A percentile compares a stretch with the other conserved stretches of the same genome.
Evolutionary conservation across 2,797 vertebrate species (phyloP).

Genomic region (Arremon aurantiirostris): DNA sequence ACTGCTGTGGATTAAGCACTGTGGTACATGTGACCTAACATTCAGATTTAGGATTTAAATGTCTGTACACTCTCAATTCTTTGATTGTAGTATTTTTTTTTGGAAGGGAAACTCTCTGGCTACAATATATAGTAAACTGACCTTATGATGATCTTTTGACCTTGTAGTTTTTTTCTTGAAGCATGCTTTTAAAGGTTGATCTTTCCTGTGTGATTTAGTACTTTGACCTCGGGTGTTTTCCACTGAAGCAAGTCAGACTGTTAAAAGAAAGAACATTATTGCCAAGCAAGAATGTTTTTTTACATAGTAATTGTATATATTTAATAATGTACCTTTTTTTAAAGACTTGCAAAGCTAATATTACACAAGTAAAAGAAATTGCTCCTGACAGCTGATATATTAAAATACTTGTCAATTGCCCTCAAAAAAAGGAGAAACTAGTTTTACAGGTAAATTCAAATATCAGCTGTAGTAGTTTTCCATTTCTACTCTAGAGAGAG

Average conservation of each 20-base stretch:
- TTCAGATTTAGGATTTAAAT: background rate
- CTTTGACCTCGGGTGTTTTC: background rate
- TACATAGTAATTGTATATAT: background rate
- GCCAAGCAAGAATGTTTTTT: background rate
- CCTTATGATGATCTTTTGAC: background rate
- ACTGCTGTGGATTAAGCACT: background rate
- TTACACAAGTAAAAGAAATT: background rate
- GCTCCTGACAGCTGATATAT: background rate
- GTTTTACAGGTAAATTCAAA: background rate
- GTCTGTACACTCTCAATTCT: background rate
- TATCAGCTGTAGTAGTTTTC: background rate
- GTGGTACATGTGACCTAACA: background rate
- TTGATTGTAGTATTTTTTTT: background rate
- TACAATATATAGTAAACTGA: background rate
- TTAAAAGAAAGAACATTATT: background rate
- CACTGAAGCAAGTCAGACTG: background rate
- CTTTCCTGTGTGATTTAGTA: background rate
- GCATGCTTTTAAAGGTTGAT: background rate
- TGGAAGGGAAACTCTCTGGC: background rate
- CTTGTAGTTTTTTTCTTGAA: background rate
- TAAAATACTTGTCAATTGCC: background rate
- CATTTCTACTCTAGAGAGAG: background rate
- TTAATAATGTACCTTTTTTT: background rate
- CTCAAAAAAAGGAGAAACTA: background rate
- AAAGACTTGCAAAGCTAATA: background rate